A percentile compares a stretch with the other conserved stretches of the same genome.
phyloP scores from a whole-genome alignment of 1,140 invertebrate genomes.

The Lasaia peninsularis region DNA sequence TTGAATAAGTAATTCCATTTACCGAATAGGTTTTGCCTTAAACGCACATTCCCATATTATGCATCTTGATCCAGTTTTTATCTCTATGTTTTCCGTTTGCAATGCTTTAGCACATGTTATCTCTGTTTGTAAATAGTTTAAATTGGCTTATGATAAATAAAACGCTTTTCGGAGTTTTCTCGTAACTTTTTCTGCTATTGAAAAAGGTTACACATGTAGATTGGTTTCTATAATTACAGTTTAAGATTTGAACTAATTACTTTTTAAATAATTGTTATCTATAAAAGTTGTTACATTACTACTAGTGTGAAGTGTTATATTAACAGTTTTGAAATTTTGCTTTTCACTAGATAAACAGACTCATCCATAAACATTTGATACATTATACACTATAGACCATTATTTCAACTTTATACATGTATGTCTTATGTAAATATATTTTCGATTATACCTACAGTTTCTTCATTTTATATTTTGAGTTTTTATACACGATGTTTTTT shows the following conservation, averaged over 20 bases:
- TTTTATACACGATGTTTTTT: background rate
- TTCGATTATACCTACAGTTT: background rate
- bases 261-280: background rate
- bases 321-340: background rate
- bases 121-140: constrained; percentile 11
- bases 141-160: constrained; percentile 15
- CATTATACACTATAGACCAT: constrained; percentile 8
- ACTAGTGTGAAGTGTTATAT: background rate
- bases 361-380: constrained; percentile 13
- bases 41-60: constrained; percentile 27
- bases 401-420: background rate
- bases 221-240: background rate
- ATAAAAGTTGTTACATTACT: background rate
- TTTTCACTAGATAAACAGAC: constrained; percentile 6
- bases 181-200: background rate
- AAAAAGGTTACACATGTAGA: background rate
- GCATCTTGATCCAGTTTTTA: constrained; percentile 31
- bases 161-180: background rate
- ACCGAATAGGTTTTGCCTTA: constrained; percentile 29
- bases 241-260: background rate
- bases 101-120: constrained; percentile 51
- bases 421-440: background rate
- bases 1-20: constrained; percentile 13
- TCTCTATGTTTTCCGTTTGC: constrained; percentile 42
- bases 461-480: background rate